Base-by-base conservation (phyloP, 2,797 vertebrate species). In the Steatocranus sp. region DNA sequence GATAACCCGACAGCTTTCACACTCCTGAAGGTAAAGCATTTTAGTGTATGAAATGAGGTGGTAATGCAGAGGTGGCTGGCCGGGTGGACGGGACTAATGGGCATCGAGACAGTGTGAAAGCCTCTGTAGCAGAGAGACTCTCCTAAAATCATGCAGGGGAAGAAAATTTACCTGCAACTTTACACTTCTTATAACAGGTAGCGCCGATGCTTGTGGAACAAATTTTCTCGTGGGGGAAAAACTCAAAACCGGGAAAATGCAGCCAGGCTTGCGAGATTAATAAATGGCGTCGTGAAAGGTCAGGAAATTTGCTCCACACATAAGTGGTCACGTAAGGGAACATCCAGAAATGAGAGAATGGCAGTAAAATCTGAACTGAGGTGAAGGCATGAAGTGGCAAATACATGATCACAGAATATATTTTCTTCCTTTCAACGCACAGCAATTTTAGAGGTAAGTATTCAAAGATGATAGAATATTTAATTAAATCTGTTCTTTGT, bases 21-120 rank as follows among this genome's bases (percentile, higher is more conserved):
- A 86, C 90, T 87, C 83, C 90, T 84, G 85, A 85, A 90, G 88
- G 92, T 91, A 95, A 95, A 93, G 89, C 90, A 86, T 87, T 73
- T 92, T 94, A 92, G 89, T 66, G 94, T 94, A 95, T 95, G 94
- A 96, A 96, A 95, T 95, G 92, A 95, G 89, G 85, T 68, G 78
- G 58, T 87, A 88, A 88, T 90, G 90, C 78, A 77, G 84, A 84
- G 86, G 86, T 77, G 83, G 76, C 63, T 30, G 25, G 68, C 68
- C 1, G 25, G 68, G 41, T 48, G 68, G 68, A 48, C 15, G 51
- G 8, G 54, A 73, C 86, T 89, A 92, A 93, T 90, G 85, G 91
- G 25, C 63, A 77, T 14, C 43, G 17, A 81, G 86, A 88, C 80
- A 41, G 86, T 86, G 78, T 84, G 83, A 86, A 84, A 83, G 87